phyloP scores from a whole-genome alignment of 2,888 invertebrate genomes.

The Tethea ocularis region DNA sequence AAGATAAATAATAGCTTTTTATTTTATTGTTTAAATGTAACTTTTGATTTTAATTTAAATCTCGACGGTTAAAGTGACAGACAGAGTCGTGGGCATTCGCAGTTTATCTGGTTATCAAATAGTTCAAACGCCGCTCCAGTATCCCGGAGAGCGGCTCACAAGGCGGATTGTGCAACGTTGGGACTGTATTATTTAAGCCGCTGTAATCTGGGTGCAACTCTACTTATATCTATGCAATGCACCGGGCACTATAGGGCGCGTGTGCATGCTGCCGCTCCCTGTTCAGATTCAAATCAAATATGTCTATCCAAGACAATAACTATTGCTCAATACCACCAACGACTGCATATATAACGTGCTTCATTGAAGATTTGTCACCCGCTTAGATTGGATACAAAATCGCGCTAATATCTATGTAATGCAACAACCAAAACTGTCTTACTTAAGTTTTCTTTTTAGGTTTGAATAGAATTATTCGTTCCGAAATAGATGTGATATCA shows the following conservation, averaged over 20 bases:
- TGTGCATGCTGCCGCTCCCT: slow-evolving; percentile 41
- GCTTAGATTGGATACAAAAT: slow-evolving; percentile 17
- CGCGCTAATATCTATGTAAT: not conserved
- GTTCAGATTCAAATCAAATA: slow-evolving; percentile 52
- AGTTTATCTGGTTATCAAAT: slow-evolving; percentile 53
- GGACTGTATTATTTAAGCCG: slow-evolving; percentile 54
- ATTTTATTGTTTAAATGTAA: slow-evolving; percentile 4
- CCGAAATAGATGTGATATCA: slow-evolving; percentile 47
- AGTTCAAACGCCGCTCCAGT: slow-evolving; percentile 46
- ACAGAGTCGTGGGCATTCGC: slow-evolving; percentile 13
- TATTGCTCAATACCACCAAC: slow-evolving; percentile 45
- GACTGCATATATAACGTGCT: slow-evolving; percentile 34
- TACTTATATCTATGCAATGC: slow-evolving; percentile 30
- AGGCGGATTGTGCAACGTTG: slow-evolving; percentile 59
- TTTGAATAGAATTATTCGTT: slow-evolving; percentile 9
- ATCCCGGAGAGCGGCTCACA: slow-evolving; percentile 46
- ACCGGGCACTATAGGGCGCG: slow-evolving; percentile 32
- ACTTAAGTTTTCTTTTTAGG: not conserved
- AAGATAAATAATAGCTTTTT: slow-evolving; percentile 5
- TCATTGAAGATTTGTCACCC: slow-evolving; percentile 40
- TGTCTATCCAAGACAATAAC: slow-evolving; percentile 54
- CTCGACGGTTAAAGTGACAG: not conserved
- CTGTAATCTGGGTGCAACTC: slow-evolving; percentile 49
- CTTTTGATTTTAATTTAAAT: slow-evolving; percentile 1
- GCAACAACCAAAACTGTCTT: not conserved